Conservation (phyloP, 2,888 invertebrate species). For the Euphydryas editha region DNA sequence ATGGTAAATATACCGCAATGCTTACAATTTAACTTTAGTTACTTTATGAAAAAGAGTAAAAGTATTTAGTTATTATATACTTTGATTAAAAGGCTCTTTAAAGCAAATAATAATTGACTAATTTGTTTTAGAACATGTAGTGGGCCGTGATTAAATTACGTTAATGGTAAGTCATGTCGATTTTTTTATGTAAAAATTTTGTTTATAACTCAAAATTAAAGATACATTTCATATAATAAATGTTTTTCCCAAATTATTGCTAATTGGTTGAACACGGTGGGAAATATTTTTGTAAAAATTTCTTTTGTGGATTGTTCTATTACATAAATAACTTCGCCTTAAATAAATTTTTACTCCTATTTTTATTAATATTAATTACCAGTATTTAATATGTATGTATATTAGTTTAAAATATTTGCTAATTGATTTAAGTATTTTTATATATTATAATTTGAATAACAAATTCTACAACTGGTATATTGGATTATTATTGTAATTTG, state of each 20-base stretch:
- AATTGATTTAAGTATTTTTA: too few relatives aligned
- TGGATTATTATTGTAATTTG: too few relatives aligned
- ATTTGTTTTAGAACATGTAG: slow-evolving; percentile 41
- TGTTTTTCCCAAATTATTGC: slow-evolving; percentile 31
- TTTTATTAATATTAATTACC: not conserved
- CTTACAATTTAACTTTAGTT: too few relatives aligned
- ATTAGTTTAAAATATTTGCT: too few relatives aligned
- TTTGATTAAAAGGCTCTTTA: slow-evolving; percentile 37
- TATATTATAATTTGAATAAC: too few relatives aligned
- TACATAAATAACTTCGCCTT: not conserved
- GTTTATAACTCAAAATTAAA: slow-evolving; percentile 31
- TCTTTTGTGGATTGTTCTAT: too few relatives aligned
- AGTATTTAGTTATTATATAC: too few relatives aligned
- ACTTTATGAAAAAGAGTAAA: too few relatives aligned
- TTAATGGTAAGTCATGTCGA: slow-evolving; percentile 34
- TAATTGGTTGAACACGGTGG: slow-evolving; percentile 25
- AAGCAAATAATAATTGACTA: slow-evolving; percentile 42
- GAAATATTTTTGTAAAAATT: not conserved
- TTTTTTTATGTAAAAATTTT: slow-evolving; percentile 20
- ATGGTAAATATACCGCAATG: too few relatives aligned
- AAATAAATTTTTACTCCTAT: not conserved
- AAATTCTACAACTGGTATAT: too few relatives aligned
- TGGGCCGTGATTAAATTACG: slow-evolving; percentile 35
- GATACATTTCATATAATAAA: slow-evolving; percentile 24
- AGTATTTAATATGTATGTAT: not conserved